Base-by-base conservation (phyloP, 2,888 invertebrate species). In the Myopa tessellatipennis region DNA sequence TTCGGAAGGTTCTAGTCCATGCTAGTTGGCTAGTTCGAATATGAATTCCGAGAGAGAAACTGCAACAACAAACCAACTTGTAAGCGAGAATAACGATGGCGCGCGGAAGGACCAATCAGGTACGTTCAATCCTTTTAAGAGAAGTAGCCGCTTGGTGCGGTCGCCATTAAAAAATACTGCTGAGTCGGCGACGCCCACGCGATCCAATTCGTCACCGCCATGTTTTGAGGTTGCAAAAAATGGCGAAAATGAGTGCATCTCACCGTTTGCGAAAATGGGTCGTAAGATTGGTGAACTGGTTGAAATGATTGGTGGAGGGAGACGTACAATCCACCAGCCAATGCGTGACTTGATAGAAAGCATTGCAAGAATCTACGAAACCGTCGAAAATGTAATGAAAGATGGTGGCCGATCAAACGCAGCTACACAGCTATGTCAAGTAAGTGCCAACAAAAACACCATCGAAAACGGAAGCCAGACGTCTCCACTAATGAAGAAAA, bases 261-360 rank as follows among this genome's bases (percentile, higher is more conserved):
- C 65, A 14, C 26, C 18, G 18, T 18, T 63, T 12, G 12, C n/a
- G 26, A 14, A 63, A 34, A 14, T 63, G 18, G 65, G 65, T 1
- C 12, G n/a, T 2, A 8, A 67, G 40, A 67, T 67, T 34, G 16
- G 67, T 1, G 34, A 34, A 26, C 40, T 67, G 8, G 67, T 67
- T 2, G 67, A 67, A 14, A 67, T 36, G 67, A 8, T 67, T 4
- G n/a, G 16, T 5, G 67, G 16, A 3, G 67, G 67, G 26, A 8
- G 67, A 16, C 26, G 67, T 4, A 18, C 67, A 38, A 67, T 67
- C 67, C 67, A 67, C 14, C 67, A 67, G 40, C 38, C 67, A 67
- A 67, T 67, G 67, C 16, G 67, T 3, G 67, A 67, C 6, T 5
- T 14, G 7, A 38, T 36, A 18, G 67, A 67, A 7, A 16, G 67